A percentile compares a stretch with the other conserved stretches of the same genome.
These are phyloP conservation scores for Strongylocentrotus purpuratus DNA, from an alignment of 35 echinoderm and acorn worm species.

Conservation along the genomic window DNA sequence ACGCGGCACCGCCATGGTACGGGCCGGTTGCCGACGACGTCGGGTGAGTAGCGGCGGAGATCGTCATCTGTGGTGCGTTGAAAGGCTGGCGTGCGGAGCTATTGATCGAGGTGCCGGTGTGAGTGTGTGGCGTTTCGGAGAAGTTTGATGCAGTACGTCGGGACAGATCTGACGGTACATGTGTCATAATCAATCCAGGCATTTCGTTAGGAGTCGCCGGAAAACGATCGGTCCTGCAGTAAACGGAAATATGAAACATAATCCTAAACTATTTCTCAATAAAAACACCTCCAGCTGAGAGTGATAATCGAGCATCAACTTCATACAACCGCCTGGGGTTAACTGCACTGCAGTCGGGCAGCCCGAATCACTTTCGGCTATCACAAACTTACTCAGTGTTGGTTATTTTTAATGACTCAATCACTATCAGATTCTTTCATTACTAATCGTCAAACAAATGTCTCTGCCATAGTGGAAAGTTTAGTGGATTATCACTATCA, in stretches of 20 bases:
- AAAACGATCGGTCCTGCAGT: slow-evolving; percentile 36
- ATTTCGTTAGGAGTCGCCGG: neutral
- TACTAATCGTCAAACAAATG: neutral
- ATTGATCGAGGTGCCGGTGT: slow-evolving; percentile 5
- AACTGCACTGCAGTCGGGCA: neutral
- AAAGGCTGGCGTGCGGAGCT: neutral
- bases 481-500: neutral
- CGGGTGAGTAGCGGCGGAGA: neutral
- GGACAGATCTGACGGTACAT: neutral
- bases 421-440: neutral
- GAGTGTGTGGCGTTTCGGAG: neutral
- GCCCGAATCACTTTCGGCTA: neutral
- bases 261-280: slow-evolving; percentile 16
- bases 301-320: neutral
- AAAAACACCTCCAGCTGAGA: neutral
- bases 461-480: neutral
- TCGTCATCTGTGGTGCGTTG: slow-evolving; percentile 6
- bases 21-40: neutral
- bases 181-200: slow-evolving; percentile 42
- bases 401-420: neutral
- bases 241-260: slow-evolving; percentile 49
- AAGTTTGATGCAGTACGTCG: neutral
- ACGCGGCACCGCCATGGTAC: neutral
- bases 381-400: neutral
- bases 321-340: neutral